Percentiles rank a stretch among this genome's conserved stretches.
These are phyloP conservation scores for Pangasianodon gigas DNA, from an alignment of 2,113 vertebrate species.

Conservation along the genomic window DNA sequence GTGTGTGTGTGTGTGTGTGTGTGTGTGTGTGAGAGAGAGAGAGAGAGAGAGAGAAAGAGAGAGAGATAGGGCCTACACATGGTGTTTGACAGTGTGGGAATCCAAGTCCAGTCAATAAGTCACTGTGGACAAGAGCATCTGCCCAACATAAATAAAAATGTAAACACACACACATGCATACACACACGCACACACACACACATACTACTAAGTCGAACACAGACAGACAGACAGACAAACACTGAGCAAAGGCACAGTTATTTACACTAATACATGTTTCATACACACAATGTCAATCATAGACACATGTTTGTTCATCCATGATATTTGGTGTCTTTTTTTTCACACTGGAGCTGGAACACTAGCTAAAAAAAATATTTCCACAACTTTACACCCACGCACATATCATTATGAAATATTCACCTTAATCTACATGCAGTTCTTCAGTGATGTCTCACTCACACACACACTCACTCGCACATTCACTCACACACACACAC, in stretches of 20 bases:
- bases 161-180: slow-evolving; percentile 24
- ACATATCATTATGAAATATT: no score
- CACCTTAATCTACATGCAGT: not conserved
- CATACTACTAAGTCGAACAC: not conserved
- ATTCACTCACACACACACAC: not conserved
- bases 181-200: not conserved
- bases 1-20: not conserved
- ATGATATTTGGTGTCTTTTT: not conserved
- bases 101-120: slow-evolving; percentile 17
- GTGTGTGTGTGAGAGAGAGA: slow-evolving; percentile 33
- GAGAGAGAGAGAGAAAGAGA: slow-evolving; percentile 42
- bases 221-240: not conserved
- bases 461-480: not conserved
- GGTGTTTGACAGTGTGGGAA: slow-evolving; percentile 42
- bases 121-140: slow-evolving; percentile 26
- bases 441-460: not conserved
- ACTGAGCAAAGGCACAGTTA: not conserved
- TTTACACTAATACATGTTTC: slow-evolving; percentile 23
- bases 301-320: not conserved
- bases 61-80: slow-evolving; percentile 5
- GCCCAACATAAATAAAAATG: slow-evolving; percentile 11
- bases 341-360: not conserved
- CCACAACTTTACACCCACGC: no score
- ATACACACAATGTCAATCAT: not conserved
- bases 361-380: not conserved